Evolutionary conservation across 1,140 invertebrate genomes (phyloP), one percentile per base, ranked within the genome.

Genomic region (Spodoptera frugiperda): DNA sequence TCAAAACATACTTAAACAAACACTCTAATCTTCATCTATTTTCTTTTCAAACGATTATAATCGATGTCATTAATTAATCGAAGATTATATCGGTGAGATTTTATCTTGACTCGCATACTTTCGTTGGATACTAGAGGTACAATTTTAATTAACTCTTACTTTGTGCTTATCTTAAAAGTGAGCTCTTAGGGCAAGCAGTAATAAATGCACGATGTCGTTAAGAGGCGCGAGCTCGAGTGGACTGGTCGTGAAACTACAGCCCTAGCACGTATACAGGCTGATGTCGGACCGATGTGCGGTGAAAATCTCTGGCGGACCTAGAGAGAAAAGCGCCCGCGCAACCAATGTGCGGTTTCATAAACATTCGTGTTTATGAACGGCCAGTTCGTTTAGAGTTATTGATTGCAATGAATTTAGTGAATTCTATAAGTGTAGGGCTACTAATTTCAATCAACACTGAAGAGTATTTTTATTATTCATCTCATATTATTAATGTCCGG

Each of bases 131-230:
- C 55, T 39, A 39, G 33, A 39, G 33, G 33, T 72, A 57, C 44
- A 72, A 21, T 72, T 72, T 72, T 54, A 72, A 57, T 57, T 72
- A 57, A 25, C 53, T 72, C 57, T 72, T 72, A 72, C 53, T 72
- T 15, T n/a, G 33, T 21, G 15, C 14, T 76, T 44, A 54, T 67
- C 17, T 67, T 21, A 19, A 39, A 17, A 76, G 14, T 57, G 15
- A 33, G 54, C 55, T 61, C 77, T 83, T 84, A 75, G 54, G 76
- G 63, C 74, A 79, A 51, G 54, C 63, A 75, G 77, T 77, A 83
- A 86, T 82, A 82, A 86, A 83, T 82, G 78, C 82, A 83, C 70
- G 84, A 82, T 76, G 77, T 81, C 74, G 82, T 85, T 86, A 83
- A 78, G 77, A 80, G 81, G 80, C 81, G 81, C 79, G 77, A 75